phyloP scores from a whole-genome alignment of 2,113 vertebrate species.

The Rhineura floridana region DNA sequence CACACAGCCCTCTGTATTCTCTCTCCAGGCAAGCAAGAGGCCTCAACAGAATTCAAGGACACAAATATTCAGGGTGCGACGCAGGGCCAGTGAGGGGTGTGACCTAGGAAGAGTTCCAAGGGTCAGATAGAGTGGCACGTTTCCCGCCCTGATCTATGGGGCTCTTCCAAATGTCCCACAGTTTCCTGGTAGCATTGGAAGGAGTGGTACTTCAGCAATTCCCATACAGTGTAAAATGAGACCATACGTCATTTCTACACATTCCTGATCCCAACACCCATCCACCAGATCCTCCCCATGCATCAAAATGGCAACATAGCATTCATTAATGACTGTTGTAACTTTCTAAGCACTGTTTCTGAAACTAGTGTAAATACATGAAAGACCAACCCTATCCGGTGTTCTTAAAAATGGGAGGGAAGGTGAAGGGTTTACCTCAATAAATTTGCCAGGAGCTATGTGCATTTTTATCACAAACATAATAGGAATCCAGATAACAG shows the following conservation, averaged over 20 bases:
- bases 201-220: not conserved
- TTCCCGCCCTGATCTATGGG: too few relatives aligned
- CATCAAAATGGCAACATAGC: not conserved
- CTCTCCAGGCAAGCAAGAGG: too few relatives aligned
- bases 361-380: not conserved
- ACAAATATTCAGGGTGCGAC: too few relatives aligned
- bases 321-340: not conserved
- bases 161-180: too few relatives aligned
- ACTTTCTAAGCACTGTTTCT: not conserved
- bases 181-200: not conserved
- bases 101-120: too few relatives aligned
- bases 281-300: not conserved
- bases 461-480: constrained; percentile 99
- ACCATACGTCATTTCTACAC: not conserved
- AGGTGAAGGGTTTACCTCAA: constrained; percentile 82
- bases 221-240: not conserved
- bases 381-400: not conserved
- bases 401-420: not conserved
- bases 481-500: constrained; percentile 98
- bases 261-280: not conserved
- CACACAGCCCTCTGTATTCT: too few relatives aligned
- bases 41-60: too few relatives aligned
- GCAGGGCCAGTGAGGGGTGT: too few relatives aligned
- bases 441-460: constrained; percentile 90
- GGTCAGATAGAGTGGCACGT: too few relatives aligned